phyloP scores from a whole-genome alignment of 2,113 vertebrate genomes.

The Passerina amoena region DNA sequence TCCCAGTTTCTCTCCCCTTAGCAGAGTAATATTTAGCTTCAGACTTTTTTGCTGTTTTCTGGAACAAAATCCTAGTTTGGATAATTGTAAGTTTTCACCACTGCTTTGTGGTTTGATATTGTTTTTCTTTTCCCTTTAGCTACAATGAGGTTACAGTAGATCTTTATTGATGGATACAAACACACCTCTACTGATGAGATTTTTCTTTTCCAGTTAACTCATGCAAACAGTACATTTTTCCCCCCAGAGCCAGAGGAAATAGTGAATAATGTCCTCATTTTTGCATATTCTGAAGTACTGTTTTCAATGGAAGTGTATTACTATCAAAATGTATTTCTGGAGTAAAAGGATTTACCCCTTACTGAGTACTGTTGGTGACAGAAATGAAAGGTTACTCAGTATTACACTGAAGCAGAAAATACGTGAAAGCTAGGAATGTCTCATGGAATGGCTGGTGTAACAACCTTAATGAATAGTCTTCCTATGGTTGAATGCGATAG shows the following conservation, averaged over 20 bases:
- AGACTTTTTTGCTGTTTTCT: not conserved
- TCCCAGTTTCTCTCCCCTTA: not conserved
- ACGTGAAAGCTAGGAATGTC: not conserved
- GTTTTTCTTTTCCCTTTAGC: not conserved
- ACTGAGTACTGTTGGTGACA: not conserved
- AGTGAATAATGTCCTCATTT: not conserved
- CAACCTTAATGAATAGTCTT: not conserved
- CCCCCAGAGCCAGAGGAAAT: not conserved
- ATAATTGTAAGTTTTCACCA: not conserved
- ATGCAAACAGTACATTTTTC: not conserved
- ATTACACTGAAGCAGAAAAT: not conserved
- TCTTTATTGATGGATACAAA: not conserved
- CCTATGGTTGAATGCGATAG: rapidly evolving
- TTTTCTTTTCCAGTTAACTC: not conserved
- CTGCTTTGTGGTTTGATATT: not conserved
- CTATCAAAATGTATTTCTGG: not conserved
- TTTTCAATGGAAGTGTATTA: not conserved
- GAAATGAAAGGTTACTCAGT: not conserved
- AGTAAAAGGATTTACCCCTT: not conserved
- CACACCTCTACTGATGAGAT: not conserved
- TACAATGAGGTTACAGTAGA: not conserved
- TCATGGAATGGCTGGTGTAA: not conserved
- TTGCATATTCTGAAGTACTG: not conserved
- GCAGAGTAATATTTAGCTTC: not conserved
- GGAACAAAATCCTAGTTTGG: not conserved